These are phyloP conservation scores for Drosophila kambysellisi DNA, from an alignment of 2,888 invertebrate species.

Conservation along the genomic window DNA sequence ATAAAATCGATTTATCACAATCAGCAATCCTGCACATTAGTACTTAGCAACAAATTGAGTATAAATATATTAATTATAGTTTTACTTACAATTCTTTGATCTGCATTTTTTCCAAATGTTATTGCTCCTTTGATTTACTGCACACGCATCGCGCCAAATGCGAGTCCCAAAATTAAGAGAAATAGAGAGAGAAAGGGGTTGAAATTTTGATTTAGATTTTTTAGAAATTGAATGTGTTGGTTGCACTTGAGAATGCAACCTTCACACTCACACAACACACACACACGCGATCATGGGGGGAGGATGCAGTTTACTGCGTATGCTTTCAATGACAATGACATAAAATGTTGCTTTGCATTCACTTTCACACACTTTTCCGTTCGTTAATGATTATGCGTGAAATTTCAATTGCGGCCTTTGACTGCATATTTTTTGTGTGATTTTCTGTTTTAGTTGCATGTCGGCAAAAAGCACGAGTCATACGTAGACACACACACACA, in stretches of 20 bases:
- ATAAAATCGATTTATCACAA: slow-evolving; percentile 75
- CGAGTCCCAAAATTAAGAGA: slow-evolving; percentile 9
- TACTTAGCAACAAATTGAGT: slow-evolving; percentile 26
- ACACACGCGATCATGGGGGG: slow-evolving; percentile 32
- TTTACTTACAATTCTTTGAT: slow-evolving; percentile 83
- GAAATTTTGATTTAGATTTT: slow-evolving; percentile 49
- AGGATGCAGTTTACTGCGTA: slow-evolving; percentile 29
- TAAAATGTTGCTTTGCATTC: slow-evolving; percentile 4
- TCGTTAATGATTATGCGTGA: slow-evolving; percentile 4
- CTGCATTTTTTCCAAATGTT: slow-evolving; percentile 76
- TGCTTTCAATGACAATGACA: slow-evolving; percentile 33
- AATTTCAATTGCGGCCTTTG: slow-evolving; percentile 20
- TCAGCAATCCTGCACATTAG: slow-evolving; percentile 42
- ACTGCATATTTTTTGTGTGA: slow-evolving; percentile 30
- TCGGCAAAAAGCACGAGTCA: slow-evolving; percentile 78
- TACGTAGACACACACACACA: slow-evolving; percentile 47
- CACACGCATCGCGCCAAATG: slow-evolving; percentile 15
- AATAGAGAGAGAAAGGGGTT: slow-evolving; percentile 37
- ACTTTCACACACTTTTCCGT: slow-evolving; percentile 15
- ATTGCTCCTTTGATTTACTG: slow-evolving; percentile 51
- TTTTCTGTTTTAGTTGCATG: slow-evolving; percentile 49
- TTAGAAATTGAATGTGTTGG: slow-evolving; percentile 59
- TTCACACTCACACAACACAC: slow-evolving; percentile 49
- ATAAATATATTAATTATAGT: slow-evolving; percentile 9
- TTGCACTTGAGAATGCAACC: slow-evolving; percentile 68